phyloP scores from a whole-genome alignment of 2,113 vertebrate genomes.

The Mohoua ochrocephala region DNA sequence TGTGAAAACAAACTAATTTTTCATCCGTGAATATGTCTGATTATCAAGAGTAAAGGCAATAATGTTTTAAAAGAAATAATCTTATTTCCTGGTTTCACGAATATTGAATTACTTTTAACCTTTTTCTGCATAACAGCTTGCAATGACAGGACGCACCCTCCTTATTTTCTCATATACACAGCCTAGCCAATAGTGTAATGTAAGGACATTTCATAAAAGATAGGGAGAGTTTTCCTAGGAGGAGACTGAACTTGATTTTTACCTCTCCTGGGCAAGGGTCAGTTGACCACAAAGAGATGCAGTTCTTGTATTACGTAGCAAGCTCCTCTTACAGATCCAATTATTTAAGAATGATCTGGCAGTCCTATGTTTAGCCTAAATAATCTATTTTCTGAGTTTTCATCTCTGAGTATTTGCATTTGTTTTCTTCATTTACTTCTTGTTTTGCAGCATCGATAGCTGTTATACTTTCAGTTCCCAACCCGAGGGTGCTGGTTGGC shows the following conservation, averaged over 20 bases:
- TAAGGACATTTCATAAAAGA: background rate
- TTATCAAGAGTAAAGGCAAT: background rate
- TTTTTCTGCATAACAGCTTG: background rate
- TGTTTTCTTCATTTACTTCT: background rate
- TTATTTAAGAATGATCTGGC: background rate
- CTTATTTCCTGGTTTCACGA: background rate
- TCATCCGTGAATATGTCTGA: background rate
- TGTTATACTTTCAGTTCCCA: background rate
- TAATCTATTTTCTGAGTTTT: background rate
- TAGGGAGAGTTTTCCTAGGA: background rate
- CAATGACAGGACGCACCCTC: background rate
- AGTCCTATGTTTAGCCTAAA: background rate
- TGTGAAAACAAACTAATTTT: background rate
- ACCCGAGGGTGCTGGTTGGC: rapidly evolving
- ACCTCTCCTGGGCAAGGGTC: background rate
- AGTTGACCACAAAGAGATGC: background rate
- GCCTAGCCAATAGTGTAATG: background rate
- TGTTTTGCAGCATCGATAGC: background rate
- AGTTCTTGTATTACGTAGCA: background rate
- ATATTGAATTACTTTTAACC: background rate
- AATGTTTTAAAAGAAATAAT: background rate
- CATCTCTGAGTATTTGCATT: background rate
- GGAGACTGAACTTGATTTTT: background rate
- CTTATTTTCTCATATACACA: background rate
- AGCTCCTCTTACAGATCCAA: background rate